phyloP scores from a whole-genome alignment of 2,113 vertebrate species.

The Engraulis encrasicolus region DNA sequence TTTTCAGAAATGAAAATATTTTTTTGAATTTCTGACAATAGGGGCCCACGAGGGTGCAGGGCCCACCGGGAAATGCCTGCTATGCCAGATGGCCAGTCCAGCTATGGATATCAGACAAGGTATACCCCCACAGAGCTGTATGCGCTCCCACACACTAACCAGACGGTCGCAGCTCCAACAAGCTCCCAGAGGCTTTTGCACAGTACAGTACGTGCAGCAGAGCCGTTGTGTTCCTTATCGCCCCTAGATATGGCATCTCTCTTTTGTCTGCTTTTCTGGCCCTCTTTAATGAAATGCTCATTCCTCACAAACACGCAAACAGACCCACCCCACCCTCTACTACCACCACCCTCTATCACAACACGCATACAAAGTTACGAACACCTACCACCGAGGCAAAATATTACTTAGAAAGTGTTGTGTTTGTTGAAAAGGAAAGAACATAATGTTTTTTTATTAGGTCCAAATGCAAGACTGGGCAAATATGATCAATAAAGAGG shows the following conservation, averaged over 20 bases:
- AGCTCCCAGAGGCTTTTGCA: constrained; percentile 7
- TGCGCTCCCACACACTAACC: neutral
- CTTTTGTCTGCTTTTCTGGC: constrained; percentile 27
- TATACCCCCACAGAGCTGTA: neutral
- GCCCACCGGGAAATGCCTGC: no score
- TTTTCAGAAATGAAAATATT: no score
- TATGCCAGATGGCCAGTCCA: no score
- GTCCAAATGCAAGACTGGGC: constrained; percentile 56
- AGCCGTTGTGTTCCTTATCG: constrained; percentile 12
- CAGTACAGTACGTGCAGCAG: neutral
- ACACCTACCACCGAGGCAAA: constrained; percentile 29
- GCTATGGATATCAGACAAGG: neutral
- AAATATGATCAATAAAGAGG: constrained; percentile 54
- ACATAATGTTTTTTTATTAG: constrained; percentile 47
- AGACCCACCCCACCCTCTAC: neutral
- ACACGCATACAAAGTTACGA: neutral
- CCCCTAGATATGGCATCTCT: constrained; percentile 19
- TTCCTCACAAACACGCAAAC: constrained; percentile 8
- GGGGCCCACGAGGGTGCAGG: no score
- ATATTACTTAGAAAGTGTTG: constrained; percentile 30
- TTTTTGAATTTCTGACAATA: no score
- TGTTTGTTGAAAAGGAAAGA: constrained; percentile 42
- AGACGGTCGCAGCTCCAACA: neutral
- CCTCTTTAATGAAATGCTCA: constrained; percentile 42
- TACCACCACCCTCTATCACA: no score